Evolutionary conservation across 2,888 invertebrate genomes (phyloP).

Genomic region (Temnothorax rugatulus): DNA sequence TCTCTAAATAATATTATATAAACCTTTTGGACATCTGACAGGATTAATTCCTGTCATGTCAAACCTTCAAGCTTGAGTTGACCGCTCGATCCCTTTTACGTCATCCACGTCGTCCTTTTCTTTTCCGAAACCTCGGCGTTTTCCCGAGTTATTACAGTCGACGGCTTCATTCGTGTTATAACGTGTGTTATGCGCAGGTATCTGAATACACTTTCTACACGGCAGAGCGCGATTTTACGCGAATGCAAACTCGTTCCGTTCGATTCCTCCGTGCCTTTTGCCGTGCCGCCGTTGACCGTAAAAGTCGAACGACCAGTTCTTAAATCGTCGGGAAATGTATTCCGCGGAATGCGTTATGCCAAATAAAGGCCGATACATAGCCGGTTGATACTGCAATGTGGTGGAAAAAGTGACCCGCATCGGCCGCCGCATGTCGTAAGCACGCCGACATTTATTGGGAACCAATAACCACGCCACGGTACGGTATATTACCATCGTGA

Average conservation of each 20-base stretch:
- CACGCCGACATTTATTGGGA: slow-evolving; percentile 30
- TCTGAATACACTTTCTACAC: slow-evolving; percentile 40
- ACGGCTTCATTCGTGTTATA: slow-evolving; percentile 13
- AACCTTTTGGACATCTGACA: not conserved
- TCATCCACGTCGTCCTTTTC: not conserved
- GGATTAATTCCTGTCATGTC: not conserved
- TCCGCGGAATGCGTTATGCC: slow-evolving; percentile 48
- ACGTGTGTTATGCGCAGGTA: not conserved
- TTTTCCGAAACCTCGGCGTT: not conserved
- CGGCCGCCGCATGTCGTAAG: slow-evolving; percentile 28
- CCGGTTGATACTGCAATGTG: slow-evolving; percentile 49
- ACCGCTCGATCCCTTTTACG: not conserved
- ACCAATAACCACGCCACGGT: slow-evolving; percentile 21
- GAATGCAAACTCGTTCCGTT: slow-evolving; percentile 47
- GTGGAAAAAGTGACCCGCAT: slow-evolving; percentile 61
- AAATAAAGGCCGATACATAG: slow-evolving; percentile 65
- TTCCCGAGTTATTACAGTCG: slow-evolving; percentile 14
- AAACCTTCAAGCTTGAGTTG: not conserved
- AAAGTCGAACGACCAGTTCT: slow-evolving; percentile 65
- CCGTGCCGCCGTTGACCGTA: slow-evolving; percentile 35
- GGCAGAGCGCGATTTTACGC: slow-evolving; percentile 17
- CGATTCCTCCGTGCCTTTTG: slow-evolving; percentile 38
- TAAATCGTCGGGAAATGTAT: slow-evolving; percentile 65
- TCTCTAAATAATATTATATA: not conserved
- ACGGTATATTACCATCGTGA: slow-evolving; percentile 6